Evolutionary conservation across 2,888 invertebrate species (phyloP), one percentile per base, ranked within the genome.

Genomic region (Piscicola geometra): DNA sequence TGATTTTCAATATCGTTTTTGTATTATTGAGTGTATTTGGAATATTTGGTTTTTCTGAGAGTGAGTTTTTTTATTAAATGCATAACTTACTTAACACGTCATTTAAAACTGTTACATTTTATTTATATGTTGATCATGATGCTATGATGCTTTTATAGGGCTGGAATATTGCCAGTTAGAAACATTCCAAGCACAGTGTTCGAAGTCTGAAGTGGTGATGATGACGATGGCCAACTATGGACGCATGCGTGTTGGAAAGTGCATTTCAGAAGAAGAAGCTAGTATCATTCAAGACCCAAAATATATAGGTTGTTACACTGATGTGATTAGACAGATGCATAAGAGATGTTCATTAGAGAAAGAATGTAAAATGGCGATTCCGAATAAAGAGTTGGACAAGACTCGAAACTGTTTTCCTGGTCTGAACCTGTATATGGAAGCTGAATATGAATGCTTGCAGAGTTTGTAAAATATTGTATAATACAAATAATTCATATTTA

Each of bases 201-300:
- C 25, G 71, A 25, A 28, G 1, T 36, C 50, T 36, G 76, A 76
- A 66, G 76, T 71, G 2, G 71, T 76, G 12, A 30, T 76, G 21
- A 56, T 76, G 71, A 52, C 25, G 32, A 71, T 32, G 30, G 76
- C 76, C 71, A 71, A 41, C 3, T 76, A 71, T 41, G 76, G 76
- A 71, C 50, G 76, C n/a, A 71, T 76, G 76, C 68, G 70, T 1
- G 36, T 71, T 18, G 71, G 76, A 0, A 50, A 64, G 56, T 76
- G 76, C 33, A 30, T 74, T n/a, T 41, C 36, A 15, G 15, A 15
- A 9, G 66, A 56, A 18, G 56, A 70, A 64, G 35, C 66, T 0
- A 41, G 21, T 21, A 60, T 56, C n/a, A 56, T 5, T 18, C 60
- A 56, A 56, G 25, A 56, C 3, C 21, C 25, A 5, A 21, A 56